Conservation (phyloP, 2,113 vertebrate species). For the Eulemur macaco region DNA sequence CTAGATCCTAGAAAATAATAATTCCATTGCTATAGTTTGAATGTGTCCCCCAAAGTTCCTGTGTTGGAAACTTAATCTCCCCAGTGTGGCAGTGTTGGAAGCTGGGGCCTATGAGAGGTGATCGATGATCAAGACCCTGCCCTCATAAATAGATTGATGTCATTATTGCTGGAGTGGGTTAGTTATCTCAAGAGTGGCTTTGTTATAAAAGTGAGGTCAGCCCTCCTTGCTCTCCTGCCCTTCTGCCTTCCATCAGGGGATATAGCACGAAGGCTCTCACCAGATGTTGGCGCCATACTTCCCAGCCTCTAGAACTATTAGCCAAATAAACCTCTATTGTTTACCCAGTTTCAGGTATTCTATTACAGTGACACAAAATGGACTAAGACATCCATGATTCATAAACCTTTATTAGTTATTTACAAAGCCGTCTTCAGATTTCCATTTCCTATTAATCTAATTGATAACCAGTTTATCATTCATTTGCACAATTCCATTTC, state of each 20-base stretch:
- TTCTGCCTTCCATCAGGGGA: neutral
- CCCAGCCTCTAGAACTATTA: neutral
- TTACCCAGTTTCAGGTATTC: neutral
- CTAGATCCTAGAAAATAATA: neutral
- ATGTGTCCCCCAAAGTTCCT: neutral
- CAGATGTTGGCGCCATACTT: neutral
- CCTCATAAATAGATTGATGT: neutral
- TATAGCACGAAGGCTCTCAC: neutral
- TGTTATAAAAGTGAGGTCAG: neutral
- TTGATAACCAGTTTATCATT: slow-evolving; percentile 33
- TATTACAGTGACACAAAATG: neutral
- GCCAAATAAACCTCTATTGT: neutral
- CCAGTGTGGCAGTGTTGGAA: neutral
- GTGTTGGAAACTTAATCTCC: neutral
- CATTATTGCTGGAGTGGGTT: neutral
- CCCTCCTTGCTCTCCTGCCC: neutral
- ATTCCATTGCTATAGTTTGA: neutral
- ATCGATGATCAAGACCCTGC: neutral
- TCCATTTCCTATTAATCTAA: slow-evolving; percentile 57
- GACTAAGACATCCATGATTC: neutral
- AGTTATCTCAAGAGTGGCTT: neutral
- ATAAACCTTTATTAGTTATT: slow-evolving; percentile 11
- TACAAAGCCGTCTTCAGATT: slow-evolving; percentile 45
- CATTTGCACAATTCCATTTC: slow-evolving; percentile 51
- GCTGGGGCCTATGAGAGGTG: neutral